A percentile compares a stretch with the other conserved stretches of the same genome.
phyloP scores from a whole-genome alignment of 2,113 vertebrate species.

The Oplegnathus fasciatus region DNA sequence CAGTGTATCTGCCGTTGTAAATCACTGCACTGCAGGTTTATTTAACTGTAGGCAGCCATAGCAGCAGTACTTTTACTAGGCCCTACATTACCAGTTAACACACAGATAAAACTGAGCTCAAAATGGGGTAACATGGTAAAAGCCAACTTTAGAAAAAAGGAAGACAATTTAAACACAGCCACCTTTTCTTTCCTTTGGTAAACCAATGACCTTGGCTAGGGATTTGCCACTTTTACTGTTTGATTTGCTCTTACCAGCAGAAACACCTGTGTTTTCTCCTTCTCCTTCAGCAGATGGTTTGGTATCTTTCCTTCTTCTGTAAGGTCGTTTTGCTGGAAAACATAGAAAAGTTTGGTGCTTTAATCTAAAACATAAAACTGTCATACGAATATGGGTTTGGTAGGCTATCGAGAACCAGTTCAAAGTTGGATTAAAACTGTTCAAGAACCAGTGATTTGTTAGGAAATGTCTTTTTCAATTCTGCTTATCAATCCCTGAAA shows the following conservation, averaged over 20 bases:
- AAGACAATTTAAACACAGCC: too few species aligned
- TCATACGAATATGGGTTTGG: background rate
- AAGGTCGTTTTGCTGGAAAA: conserved; percentile 58
- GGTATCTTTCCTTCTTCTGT: conserved; percentile 50
- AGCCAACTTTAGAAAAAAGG: too few species aligned
- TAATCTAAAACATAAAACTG: background rate
- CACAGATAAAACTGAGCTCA: background rate
- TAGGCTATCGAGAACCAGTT: background rate
- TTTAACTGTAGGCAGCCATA: background rate
- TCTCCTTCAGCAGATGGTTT: conserved; percentile 51
- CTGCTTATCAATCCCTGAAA: background rate
- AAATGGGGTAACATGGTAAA: background rate
- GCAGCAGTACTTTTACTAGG: background rate
- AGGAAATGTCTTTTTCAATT: background rate
- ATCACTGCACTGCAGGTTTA: background rate
- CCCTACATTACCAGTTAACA: background rate
- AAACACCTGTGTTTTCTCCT: conserved; percentile 23
- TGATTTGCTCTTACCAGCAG: conserved; percentile 50
- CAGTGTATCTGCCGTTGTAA: background rate
- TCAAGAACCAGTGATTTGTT: background rate
- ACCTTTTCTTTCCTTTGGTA: too few species aligned
- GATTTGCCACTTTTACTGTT: background rate
- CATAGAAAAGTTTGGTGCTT: background rate
- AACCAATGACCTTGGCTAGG: too few species aligned
- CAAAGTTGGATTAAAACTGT: background rate